Evolutionary conservation across 2,113 vertebrate genomes (phyloP).

Genomic region (Onychorhynchus coronatus): DNA sequence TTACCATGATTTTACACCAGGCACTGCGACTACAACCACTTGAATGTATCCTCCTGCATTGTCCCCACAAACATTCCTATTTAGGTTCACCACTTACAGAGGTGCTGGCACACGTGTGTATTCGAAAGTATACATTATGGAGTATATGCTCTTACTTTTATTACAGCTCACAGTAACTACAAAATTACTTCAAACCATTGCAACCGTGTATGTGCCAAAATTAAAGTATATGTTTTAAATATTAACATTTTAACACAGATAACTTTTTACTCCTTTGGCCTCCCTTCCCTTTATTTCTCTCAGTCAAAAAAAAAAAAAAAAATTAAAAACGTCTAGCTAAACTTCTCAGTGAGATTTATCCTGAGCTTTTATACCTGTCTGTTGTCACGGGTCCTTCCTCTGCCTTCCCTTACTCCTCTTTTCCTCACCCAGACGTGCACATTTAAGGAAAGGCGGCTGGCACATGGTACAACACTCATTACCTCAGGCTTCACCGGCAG

Average conservation of each 20-base stretch:
- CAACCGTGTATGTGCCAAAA: not conserved
- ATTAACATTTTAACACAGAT: not conserved
- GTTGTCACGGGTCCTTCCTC: not conserved
- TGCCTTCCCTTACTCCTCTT: not conserved
- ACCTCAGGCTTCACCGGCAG: not conserved
- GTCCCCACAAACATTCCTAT: not conserved
- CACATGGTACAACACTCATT: not conserved
- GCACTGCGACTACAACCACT: not conserved
- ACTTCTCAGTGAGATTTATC: not conserved
- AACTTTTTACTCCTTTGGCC: not conserved
- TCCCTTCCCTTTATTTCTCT: not conserved
- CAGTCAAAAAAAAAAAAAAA: not conserved
- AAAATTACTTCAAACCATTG: not conserved
- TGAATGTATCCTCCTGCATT: not conserved
- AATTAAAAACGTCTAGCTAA: not conserved
- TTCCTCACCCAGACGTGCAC: not conserved
- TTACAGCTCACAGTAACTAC: not conserved
- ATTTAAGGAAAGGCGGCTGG: not conserved
- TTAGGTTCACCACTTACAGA: not conserved
- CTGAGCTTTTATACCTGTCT: not conserved
- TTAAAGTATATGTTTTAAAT: not conserved
- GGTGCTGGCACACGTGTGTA: accelerated
- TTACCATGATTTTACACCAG: not conserved
- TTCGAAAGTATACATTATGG: not conserved
- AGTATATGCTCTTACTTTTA: not conserved